phyloP scores from a whole-genome alignment of 2,113 vertebrate genomes.

The Heteronetta atricapilla region DNA sequence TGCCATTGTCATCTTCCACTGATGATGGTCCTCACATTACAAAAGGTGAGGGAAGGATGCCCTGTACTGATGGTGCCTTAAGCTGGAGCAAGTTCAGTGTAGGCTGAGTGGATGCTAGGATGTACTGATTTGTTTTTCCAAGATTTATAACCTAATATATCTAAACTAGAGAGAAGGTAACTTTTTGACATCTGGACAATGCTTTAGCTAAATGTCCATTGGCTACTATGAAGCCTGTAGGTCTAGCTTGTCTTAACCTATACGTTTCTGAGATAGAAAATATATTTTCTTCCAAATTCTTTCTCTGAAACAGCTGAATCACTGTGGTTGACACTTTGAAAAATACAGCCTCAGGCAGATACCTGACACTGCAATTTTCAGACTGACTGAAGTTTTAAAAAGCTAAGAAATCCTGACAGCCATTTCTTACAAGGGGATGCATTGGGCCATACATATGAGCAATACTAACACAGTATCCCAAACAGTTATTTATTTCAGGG shows the following conservation, averaged over 20 bases:
- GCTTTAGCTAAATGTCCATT: neutral
- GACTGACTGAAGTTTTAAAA: neutral
- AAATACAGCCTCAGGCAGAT: neutral
- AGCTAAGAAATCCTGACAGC: neutral
- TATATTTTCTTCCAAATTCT: neutral
- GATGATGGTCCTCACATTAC: neutral
- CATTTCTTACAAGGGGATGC: neutral
- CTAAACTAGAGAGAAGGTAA: neutral
- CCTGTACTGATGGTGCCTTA: neutral
- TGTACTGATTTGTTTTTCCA: neutral
- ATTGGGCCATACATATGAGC: neutral
- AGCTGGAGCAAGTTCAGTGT: neutral
- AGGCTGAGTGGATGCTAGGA: neutral
- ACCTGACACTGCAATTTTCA: constrained; percentile 12
- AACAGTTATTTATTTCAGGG: neutral
- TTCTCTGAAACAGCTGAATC: constrained; percentile 19
- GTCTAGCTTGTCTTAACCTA: neutral
- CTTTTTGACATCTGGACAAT: neutral
- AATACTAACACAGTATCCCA: neutral
- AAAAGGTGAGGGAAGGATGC: neutral
- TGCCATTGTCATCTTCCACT: neutral
- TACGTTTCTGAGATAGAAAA: neutral
- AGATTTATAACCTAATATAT: neutral
- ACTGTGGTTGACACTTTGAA: neutral
- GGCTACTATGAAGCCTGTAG: neutral